Percentiles rank a stretch among this genome's conserved stretches.
Conservation (phyloP, 1,140 invertebrate genomes). For the Cryptotermes secundus region DNA sequence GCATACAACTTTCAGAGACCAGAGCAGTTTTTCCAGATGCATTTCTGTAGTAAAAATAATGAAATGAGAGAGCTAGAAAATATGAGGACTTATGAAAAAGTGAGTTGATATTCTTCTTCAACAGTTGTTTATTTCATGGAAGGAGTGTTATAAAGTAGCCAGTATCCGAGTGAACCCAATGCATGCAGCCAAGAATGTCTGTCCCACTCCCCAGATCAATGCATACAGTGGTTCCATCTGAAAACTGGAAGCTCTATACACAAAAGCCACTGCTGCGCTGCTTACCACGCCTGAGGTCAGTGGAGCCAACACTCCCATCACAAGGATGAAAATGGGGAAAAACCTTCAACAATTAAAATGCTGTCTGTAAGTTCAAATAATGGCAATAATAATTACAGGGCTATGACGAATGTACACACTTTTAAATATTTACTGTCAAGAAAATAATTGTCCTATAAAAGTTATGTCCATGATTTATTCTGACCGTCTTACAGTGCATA, state of each 20-base stretch:
- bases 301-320: slow-evolving; percentile 85
- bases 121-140: neutral
- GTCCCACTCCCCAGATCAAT: slow-evolving; percentile 89
- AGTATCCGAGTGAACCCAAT: slow-evolving; percentile 90
- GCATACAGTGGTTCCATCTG: slow-evolving; percentile 88
- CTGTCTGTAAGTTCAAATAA: neutral
- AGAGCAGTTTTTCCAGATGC: neutral
- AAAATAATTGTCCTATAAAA: too few relatives aligned
- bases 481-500: too few relatives aligned
- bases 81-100: neutral
- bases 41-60: neutral
- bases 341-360: slow-evolving; percentile 55
- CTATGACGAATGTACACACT: too few relatives aligned
- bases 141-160: slow-evolving; percentile 74
- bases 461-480: too few relatives aligned
- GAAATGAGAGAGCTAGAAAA: neutral
- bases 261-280: slow-evolving; percentile 91
- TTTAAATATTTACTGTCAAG: too few relatives aligned
- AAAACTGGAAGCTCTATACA: slow-evolving; percentile 84
- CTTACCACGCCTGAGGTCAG: slow-evolving; percentile 84
- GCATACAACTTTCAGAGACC: neutral
- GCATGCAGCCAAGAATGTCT: slow-evolving; percentile 83
- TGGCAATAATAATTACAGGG: neutral
- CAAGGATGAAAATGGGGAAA: slow-evolving; percentile 82
- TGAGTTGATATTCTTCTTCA: too few relatives aligned